Evolutionary conservation across 2,888 invertebrate genomes (phyloP).

Genomic region (Pammene aurita): DNA sequence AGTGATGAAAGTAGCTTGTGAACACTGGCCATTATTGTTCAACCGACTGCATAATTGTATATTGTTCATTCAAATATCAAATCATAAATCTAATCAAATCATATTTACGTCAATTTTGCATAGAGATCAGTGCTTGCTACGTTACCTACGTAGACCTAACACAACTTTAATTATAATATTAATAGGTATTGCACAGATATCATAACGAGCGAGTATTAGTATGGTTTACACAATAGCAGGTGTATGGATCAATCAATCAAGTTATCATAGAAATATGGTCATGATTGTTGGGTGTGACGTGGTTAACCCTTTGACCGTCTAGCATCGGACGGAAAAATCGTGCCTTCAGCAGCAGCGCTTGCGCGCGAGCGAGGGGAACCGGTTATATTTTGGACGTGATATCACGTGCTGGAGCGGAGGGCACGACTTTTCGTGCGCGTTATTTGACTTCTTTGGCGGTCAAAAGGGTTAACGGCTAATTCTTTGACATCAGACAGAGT

Average conservation of each 20-base stretch:
- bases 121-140: constrained; percentile 21
- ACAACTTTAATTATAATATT: constrained; percentile 7
- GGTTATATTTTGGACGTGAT: too few species aligned
- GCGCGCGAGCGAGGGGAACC: too few species aligned
- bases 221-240: not conserved
- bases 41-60: not conserved
- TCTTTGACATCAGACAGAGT: constrained; percentile 40
- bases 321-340: too few species aligned
- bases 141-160: constrained; percentile 5
- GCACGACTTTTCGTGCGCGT: too few species aligned
- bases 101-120: constrained; percentile 22
- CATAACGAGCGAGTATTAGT: constrained; percentile 14
- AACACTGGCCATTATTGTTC: not conserved
- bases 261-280: not conserved
- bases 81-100: not conserved
- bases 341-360: too few species aligned
- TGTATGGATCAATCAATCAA: not conserved
- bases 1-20: not conserved
- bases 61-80: not conserved
- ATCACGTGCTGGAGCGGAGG: too few species aligned
- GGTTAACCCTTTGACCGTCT: too few species aligned
- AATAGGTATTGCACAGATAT: constrained; percentile 18
- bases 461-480: not conserved
- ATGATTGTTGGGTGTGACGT: not conserved
- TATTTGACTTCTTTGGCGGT: too few species aligned